These are phyloP conservation scores for Cryptotis parvus DNA, from an alignment of 2,113 vertebrate genomes.

Conservation along the genomic window DNA sequence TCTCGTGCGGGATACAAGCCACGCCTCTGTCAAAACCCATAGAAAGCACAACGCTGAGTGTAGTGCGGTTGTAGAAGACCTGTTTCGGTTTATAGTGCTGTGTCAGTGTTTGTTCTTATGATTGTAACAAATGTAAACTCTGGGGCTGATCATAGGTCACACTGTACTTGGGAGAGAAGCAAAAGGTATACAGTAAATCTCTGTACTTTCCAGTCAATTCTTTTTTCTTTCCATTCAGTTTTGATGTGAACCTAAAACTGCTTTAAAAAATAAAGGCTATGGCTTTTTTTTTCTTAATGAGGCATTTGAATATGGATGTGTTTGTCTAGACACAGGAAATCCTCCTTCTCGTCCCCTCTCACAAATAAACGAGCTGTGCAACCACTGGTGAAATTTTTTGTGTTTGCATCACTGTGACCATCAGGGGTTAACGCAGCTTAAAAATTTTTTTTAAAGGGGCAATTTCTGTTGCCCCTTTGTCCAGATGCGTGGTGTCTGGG, in stretches of 20 bases:
- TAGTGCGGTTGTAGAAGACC: not conserved
- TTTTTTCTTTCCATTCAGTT: not conserved
- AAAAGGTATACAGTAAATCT: not conserved
- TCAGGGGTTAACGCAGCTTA: not conserved
- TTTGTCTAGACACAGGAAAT: not conserved
- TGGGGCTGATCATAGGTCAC: rapidly evolving
- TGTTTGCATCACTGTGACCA: not conserved
- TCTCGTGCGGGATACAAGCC: too few species aligned
- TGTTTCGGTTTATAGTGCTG: not conserved
- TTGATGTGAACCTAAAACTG: not conserved
- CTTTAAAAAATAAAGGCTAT: not conserved
- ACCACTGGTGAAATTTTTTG: not conserved
- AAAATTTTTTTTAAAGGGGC: not conserved
- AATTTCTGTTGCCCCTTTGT: not conserved
- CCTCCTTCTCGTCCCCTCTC: not conserved
- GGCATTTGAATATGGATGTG: not conserved
- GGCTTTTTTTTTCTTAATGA: not conserved
- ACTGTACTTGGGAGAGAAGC: rapidly evolving
- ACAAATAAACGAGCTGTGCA: not conserved
- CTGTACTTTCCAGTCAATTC: not conserved
- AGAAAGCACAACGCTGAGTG: not conserved
- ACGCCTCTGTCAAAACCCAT: not conserved
- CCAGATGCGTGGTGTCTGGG: not conserved
- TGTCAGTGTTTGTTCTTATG: too few species aligned
- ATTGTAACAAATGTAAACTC: too few species aligned